Base-by-base conservation (phyloP, 2,888 invertebrate genomes). In the Pammene aurita region DNA sequence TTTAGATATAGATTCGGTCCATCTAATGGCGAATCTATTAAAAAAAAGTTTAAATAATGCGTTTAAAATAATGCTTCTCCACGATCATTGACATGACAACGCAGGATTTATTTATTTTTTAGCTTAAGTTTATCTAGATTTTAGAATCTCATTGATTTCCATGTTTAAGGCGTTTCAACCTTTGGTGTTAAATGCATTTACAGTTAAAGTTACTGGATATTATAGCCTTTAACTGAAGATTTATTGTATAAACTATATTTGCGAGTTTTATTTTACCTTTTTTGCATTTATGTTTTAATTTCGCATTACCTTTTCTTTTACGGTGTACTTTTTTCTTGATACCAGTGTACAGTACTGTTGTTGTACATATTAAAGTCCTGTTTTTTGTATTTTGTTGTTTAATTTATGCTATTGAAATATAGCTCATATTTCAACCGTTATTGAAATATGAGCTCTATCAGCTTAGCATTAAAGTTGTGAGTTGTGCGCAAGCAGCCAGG, bases 401-500 rank as follows among this genome's bases (percentile, higher is more conserved):
- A 76, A 75, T 61, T 75, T 74, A 78, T 83, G n/a, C n/a, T n/a
- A n/a, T n/a, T n/a, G n/a, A n/a, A n/a, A n/a, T n/a, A n/a, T n/a
- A n/a, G n/a, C n/a, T n/a, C n/a, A n/a, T n/a, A n/a, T n/a, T n/a
- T n/a, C n/a, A n/a, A n/a, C 7, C 14, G 38, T 6, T 38, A 16
- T 38, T 57, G 41, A 11, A 63, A 63, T 57, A 9, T 52, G 34
- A 52, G 2, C 52, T 63, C 16, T 65, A 48, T 34, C 13, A 16
- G 35, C 35, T 16, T 50, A 71, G 71, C 68, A 81, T 77, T 87
- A 84, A 89, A 84, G 78, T 81, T 71, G 80, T 85, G 84, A 91
- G 90, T 91, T 88, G 78, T 88, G 84, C 81, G 91, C 92, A 92
- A 86, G 92, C 92, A 92, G 92, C 92, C 73, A 87, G 92, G 80